Base-by-base conservation (phyloP, 2,113 vertebrate genomes). In the Bombycilla garrulus region DNA sequence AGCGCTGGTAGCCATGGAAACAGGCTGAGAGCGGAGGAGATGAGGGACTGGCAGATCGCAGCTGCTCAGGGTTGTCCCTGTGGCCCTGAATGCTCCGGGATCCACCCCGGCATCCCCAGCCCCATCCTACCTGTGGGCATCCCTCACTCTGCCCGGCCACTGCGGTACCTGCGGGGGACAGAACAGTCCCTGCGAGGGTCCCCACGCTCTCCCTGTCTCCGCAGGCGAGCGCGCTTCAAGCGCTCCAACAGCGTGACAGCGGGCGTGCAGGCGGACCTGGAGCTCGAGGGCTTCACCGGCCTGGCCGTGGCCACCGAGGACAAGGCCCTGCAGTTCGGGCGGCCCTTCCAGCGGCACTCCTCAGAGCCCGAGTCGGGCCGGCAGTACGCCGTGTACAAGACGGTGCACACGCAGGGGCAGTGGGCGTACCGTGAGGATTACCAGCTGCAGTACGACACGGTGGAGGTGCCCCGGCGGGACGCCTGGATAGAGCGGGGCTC, bases 191-290 rank as follows among this genome's bases (percentile, higher is more conserved):
- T 3, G 35, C 0, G 0, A 19, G 31, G 44, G 21, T 90, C 70
- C 83, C 85, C 92, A 94, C 5, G 5, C 1, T 2, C 62, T 73
- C 70, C 56, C 4, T 4, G n/a, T 61, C 60, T 50, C 94, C 6
- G 7, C 97, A 99, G 99, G 96, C 98, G 99, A 47, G 98, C 99
- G 2, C 98, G 99, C 72, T 99, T 99, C 98, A 99, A 99, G 97
- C 99, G 99, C 95, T 99, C 99, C 97, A 99, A 99, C 98, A 99
- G 99, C 3, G 99, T 99, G 97, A 99, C 99, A 0, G 99, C 99
- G 0, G 99, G 99, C 1, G 99, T 99, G 95, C 99, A 99, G 98
- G 99, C 99, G 0, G 99, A 99, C 98, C 98, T 99, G 97, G 99
- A 99, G 97, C 98, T 99, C 7, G 99, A 99, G 96, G 99, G 99